Evolutionary conservation across 2,797 vertebrate species (phyloP), one percentile per base, ranked within the genome.

Genomic region (Cetoscarus ocellatus): DNA sequence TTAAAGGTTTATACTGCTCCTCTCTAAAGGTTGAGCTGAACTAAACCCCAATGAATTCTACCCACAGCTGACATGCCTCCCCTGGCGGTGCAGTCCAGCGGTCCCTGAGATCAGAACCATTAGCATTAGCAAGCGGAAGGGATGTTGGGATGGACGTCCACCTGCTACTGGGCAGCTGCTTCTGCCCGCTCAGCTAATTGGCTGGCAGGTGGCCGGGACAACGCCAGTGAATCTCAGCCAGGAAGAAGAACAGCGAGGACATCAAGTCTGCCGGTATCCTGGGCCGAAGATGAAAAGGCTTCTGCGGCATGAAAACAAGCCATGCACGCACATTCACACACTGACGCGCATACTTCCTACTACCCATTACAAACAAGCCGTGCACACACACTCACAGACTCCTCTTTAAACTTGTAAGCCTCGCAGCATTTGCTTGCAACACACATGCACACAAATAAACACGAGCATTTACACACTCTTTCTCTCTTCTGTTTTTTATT

Each of bases 121-220:
- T 92, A 91, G 89, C 88, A 90, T 91, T 83, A 88, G 86, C 86
- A 88, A 86, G 86, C 82, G 77, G 82, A 59, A 35, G 58, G 68
- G 84, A 86, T 89, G 86, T 90, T 86, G 78, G 86, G 76, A 87
- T 75, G 87, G 88, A 87, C 63, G 27, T 91, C 87, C 90, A 92
- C 88, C 91, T 93, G 92, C 83, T 88, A 70, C 75, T 12, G 82
- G 90, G 72, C 93, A 92, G 88, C 89, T 93, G 92, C 90, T 89
- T 80, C 77, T 92, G 84, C 86, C 86, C 61, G 61, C 86, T 80
- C 72, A 76, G 82, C 88, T 93, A 93, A 94, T 94, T 93, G 92
- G 91, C 90, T 90, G 88, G 88, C 89, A 92, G 90, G 89, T 91
- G 89, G 91, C 87, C 75, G 57, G 50, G 71, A 81, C 80, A 55